Evolutionary conservation across 1,140 invertebrate species (phyloP).

Genomic region (Megathymus violae): DNA sequence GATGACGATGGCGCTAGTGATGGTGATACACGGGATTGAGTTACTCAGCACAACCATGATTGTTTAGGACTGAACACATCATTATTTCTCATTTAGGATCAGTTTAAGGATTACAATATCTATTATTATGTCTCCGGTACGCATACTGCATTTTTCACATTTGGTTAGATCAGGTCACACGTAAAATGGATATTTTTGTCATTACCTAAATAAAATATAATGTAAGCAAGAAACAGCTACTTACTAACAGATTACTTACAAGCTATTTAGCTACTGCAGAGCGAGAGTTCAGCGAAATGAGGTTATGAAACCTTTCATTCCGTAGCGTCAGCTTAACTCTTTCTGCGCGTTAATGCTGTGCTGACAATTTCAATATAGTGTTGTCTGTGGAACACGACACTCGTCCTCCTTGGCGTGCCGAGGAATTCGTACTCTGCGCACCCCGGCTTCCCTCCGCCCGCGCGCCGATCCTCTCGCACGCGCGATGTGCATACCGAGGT

Average conservation of each 20-base stretch:
- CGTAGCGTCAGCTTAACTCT: constrained; percentile 22
- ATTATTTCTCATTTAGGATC: constrained; percentile 30
- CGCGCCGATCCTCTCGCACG: too few species aligned
- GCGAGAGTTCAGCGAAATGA: constrained; percentile 23
- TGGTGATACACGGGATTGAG: background rate
- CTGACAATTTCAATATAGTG: constrained; percentile 41
- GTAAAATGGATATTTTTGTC: too few species aligned
- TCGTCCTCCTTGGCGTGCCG: constrained; percentile 50
- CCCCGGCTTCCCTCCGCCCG: constrained; percentile 28
- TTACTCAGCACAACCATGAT: constrained; percentile 9
- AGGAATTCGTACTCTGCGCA: constrained; percentile 49
- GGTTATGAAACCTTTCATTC: constrained; percentile 29
- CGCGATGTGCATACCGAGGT: too few species aligned
- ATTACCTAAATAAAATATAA: too few species aligned
- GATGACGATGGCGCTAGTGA: background rate
- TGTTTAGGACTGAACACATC: constrained; percentile 42
- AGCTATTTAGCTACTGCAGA: background rate
- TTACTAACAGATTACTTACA: background rate
- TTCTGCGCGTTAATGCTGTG: constrained; percentile 30
- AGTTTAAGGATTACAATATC: constrained; percentile 8
- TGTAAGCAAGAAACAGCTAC: too few species aligned
- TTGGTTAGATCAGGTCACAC: too few species aligned
- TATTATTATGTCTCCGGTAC: background rate
- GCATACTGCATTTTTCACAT: too few species aligned
- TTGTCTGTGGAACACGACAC: constrained; percentile 47